Percentiles rank a stretch among this genome's conserved stretches.
Evolutionary conservation across 2,888 invertebrate species (phyloP).

Genomic region (Lissonota sp.): DNA sequence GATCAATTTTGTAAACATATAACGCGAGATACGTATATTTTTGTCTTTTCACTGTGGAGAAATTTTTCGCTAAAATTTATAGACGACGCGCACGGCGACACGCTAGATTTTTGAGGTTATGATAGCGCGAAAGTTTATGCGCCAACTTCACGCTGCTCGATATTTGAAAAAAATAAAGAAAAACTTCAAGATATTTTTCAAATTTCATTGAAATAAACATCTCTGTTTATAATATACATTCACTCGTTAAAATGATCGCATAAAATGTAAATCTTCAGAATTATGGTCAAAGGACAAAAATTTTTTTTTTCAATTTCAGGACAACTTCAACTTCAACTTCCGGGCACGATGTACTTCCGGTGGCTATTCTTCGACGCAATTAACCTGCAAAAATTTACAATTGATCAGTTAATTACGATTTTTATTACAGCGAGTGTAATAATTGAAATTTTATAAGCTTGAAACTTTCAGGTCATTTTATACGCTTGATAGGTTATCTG

Average conservation of each 20-base stretch:
- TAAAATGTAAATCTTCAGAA: neutral
- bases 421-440: too few species aligned
- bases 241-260: neutral
- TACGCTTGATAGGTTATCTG: too few species aligned
- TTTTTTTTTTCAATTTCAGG: slow-evolving; percentile 19
- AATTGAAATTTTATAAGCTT: too few species aligned
- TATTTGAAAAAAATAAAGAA: slow-evolving; percentile 13
- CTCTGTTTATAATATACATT: slow-evolving; percentile 1
- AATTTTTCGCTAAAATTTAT: slow-evolving; percentile 24
- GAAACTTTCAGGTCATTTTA: too few species aligned
- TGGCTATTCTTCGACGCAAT: slow-evolving; percentile 54
- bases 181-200: neutral
- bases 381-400: slow-evolving; percentile 51
- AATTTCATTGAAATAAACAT: neutral
- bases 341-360: slow-evolving; percentile 60
- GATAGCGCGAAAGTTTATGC: neutral
- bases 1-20: neutral
- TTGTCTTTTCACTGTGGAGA: slow-evolving; percentile 28
- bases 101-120: slow-evolving; percentile 35
- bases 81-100: neutral
- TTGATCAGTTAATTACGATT: slow-evolving; percentile 8
- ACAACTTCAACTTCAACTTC: slow-evolving; percentile 55
- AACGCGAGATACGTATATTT: neutral
- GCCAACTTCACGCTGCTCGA: slow-evolving; percentile 33
- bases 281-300: neutral